These are phyloP conservation scores for Heliangelus exortis DNA, from an alignment of 2,797 vertebrate species.

Conservation along the genomic window DNA sequence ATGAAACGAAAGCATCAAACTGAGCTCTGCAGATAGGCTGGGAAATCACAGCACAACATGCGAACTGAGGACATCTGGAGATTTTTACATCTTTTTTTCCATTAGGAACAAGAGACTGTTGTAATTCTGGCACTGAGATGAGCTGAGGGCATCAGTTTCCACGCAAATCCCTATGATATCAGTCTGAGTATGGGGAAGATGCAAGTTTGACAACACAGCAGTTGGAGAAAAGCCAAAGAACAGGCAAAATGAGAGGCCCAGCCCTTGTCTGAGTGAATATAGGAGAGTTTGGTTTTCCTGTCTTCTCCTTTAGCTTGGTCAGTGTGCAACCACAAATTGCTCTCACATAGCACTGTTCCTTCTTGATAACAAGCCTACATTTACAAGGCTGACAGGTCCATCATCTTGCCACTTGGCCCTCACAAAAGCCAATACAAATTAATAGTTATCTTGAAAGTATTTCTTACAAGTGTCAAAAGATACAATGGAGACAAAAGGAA, in stretches of 20 bases:
- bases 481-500: not conserved
- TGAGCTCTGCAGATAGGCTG: not conserved
- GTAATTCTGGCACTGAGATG: slow-evolving; percentile 33
- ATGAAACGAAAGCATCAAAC: not conserved
- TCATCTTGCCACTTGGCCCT: not conserved
- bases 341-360: not conserved
- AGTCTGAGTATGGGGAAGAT: slow-evolving; percentile 8
- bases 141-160: slow-evolving; percentile 28
- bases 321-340: not conserved
- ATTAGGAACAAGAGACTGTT: slow-evolving; percentile 30
- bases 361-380: not conserved
- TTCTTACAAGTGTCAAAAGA: not conserved
- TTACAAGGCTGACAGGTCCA: not conserved
- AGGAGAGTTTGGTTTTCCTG: not conserved
- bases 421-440: not conserved
- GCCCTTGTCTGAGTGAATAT: not conserved
- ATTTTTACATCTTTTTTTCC: slow-evolving; percentile 27
- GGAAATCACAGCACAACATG: not conserved
- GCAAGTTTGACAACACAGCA: not conserved
- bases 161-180: slow-evolving; percentile 36
- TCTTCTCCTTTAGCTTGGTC: not conserved
- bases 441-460: not conserved
- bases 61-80: not conserved
- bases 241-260: not conserved
- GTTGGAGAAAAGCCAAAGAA: slow-evolving; percentile 1